Conservation (phyloP, 2,888 invertebrate species). For the Disparrhopalites patrizii region DNA sequence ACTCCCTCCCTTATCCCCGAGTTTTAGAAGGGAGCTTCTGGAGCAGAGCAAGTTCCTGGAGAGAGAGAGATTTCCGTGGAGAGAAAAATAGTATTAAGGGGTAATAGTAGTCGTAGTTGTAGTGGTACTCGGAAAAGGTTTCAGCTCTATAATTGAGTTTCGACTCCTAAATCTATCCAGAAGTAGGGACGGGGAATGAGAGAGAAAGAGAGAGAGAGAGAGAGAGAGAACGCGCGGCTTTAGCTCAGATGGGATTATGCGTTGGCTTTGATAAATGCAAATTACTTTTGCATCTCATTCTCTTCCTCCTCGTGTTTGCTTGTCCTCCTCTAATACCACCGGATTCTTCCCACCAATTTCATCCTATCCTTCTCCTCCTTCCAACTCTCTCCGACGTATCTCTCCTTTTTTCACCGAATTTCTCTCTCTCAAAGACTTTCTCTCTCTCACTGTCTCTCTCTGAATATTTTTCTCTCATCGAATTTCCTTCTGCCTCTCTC, state of each 20-base stretch:
- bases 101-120: too few species aligned
- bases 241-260: conserved; percentile 32
- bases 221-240: neutral
- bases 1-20: too few species aligned
- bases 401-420: too few species aligned
- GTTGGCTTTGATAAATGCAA: conserved; percentile 42
- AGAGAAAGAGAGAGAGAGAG: neutral
- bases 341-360: neutral
- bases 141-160: conserved; percentile 12
- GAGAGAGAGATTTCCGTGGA: neutral
- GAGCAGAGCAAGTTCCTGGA: neutral
- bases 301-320: neutral
- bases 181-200: neutral
- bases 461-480: too few species aligned
- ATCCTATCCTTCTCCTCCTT: neutral
- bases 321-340: neutral
- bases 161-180: conserved; percentile 1
- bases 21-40: neutral
- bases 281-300: conserved; percentile 33
- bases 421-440: too few species aligned
- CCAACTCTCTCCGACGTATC: neutral
- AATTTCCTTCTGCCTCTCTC: too few species aligned
- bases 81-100: too few species aligned
- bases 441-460: neutral
- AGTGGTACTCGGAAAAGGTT: neutral